Evolutionary conservation across 2,113 vertebrate genomes (phyloP).

Genomic region (Herpailurus yagouaroundi): DNA sequence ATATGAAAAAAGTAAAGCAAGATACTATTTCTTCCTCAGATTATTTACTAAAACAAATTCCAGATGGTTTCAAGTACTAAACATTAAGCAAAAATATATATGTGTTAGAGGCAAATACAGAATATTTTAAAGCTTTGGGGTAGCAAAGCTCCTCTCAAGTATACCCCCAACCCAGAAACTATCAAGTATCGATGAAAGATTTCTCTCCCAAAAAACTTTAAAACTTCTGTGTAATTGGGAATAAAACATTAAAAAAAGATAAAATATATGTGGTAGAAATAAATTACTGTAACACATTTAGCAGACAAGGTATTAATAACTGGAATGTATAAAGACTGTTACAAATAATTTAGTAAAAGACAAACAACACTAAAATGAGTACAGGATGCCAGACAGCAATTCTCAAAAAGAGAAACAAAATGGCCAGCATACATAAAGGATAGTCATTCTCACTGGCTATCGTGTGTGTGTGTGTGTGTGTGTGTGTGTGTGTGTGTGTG

Average conservation of each 20-base stretch:
- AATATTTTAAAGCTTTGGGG: neutral
- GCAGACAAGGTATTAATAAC: conserved; percentile 64
- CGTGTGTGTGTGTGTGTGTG: neutral
- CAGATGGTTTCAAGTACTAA: neutral
- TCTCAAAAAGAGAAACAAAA: conserved; percentile 38
- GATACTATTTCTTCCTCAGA: neutral
- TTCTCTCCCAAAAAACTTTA: neutral
- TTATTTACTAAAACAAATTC: conserved; percentile 52
- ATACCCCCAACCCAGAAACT: neutral
- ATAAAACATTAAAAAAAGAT: neutral
- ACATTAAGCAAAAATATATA: neutral
- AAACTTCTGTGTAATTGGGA: neutral
- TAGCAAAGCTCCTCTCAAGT: neutral
- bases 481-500: neutral
- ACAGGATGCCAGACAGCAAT: conserved; percentile 42
- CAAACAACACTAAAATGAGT: conserved; percentile 55
- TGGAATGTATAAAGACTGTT: conserved; percentile 42
- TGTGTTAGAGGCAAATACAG: neutral
- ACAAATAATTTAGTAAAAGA: conserved; percentile 62
- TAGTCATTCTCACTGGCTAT: neutral
- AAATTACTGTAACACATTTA: conserved; percentile 47
- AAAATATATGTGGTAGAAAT: neutral
- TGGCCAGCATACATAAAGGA: neutral
- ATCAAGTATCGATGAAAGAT: neutral
- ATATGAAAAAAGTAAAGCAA: conserved; percentile 20